Evolutionary conservation across 2,888 invertebrate species (phyloP).

Genomic region (Bellardia bayeri): DNA sequence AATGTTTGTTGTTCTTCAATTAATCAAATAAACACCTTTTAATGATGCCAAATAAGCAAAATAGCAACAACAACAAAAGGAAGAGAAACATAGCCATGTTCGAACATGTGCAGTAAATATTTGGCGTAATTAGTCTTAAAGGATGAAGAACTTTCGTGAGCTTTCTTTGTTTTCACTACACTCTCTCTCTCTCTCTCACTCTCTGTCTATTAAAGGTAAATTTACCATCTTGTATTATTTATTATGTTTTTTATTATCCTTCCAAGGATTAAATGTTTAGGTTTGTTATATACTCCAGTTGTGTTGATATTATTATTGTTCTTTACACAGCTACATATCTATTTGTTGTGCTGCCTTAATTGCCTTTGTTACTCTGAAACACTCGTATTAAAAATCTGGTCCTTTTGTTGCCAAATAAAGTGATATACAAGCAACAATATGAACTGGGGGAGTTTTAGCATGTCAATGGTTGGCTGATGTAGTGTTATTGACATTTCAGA

Average conservation of each 20-base stretch:
- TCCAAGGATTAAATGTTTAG: slow-evolving; percentile 28
- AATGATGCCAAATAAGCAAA: slow-evolving; percentile 57
- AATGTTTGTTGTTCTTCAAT: slow-evolving; percentile 79
- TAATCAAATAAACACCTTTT: slow-evolving; percentile 78
- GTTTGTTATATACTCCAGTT: neutral
- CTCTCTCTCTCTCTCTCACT: slow-evolving; percentile 73
- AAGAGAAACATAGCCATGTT: neutral
- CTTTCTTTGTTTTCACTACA: slow-evolving; percentile 72
- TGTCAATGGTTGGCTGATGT: slow-evolving; percentile 55
- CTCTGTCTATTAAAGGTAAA: neutral
- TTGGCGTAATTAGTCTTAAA: slow-evolving; percentile 79
- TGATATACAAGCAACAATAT: neutral
- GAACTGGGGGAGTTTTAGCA: slow-evolving; percentile 6
- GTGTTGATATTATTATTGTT: slow-evolving; percentile 41
- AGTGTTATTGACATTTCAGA: slow-evolving; percentile 82
- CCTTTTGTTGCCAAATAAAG: slow-evolving; percentile 51
- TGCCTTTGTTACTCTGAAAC: slow-evolving; percentile 60
- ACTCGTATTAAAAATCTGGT: slow-evolving; percentile 10
- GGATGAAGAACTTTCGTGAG: slow-evolving; percentile 76
- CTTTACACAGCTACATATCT: slow-evolving; percentile 50
- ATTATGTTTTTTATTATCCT: neutral
- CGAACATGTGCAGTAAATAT: slow-evolving; percentile 37
- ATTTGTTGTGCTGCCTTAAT: slow-evolving; percentile 71
- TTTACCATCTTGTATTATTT: neutral
- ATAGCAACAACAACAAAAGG: slow-evolving; percentile 10